These are phyloP conservation scores for Upupa epops DNA, from an alignment of 2,113 vertebrate genomes.

Conservation along the genomic window DNA sequence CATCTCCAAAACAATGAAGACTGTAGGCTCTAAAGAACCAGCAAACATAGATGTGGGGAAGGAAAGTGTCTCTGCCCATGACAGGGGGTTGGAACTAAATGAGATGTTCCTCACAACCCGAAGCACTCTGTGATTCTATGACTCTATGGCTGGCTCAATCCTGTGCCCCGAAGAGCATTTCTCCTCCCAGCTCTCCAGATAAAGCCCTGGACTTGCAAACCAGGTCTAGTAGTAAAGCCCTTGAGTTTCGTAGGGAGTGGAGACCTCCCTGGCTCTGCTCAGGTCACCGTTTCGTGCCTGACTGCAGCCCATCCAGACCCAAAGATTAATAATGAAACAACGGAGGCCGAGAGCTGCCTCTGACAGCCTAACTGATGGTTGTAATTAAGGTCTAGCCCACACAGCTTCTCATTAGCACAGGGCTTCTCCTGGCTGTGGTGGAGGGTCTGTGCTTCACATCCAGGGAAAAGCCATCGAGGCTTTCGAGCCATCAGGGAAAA, in stretches of 20 bases:
- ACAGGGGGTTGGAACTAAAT: too few species aligned
- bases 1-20: not conserved
- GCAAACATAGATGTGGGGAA: too few species aligned
- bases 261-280: not conserved
- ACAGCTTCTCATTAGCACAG: constrained; percentile 24
- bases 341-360: constrained; percentile 13
- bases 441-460: not conserved
- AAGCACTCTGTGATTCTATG: not conserved
- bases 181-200: not conserved
- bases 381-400: constrained; percentile 58
- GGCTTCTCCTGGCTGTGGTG: not conserved
- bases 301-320: constrained; percentile 57
- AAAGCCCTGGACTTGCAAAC: not conserved
- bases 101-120: too few species aligned
- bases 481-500: not conserved
- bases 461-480: not conserved
- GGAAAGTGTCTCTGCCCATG: not conserved
- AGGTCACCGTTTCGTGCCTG: constrained; percentile 52
- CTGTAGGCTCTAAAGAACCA: not conserved
- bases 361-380: constrained; percentile 67
- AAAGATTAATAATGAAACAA: constrained; percentile 43
- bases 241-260: not conserved
- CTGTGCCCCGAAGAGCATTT: not conserved
- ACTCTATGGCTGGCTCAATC: not conserved
- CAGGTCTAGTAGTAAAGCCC: not conserved